Conservation (phyloP, 92 coral and sea anemone species). For the Galaxea fascicularis region DNA sequence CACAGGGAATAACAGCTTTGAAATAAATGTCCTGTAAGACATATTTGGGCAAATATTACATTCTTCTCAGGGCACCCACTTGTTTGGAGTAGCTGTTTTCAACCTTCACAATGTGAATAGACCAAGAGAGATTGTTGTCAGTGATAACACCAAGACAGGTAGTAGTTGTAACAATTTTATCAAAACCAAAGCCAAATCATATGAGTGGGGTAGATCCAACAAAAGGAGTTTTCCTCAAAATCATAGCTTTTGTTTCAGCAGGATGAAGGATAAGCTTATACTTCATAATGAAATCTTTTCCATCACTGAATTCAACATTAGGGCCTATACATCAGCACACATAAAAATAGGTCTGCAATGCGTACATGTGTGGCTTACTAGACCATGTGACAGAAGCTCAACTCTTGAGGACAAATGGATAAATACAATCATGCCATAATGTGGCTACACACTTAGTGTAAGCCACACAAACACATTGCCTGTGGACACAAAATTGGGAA, state of each 20-base stretch:
- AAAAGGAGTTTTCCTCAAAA: background rate
- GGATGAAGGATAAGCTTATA: background rate
- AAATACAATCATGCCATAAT: too few relatives aligned
- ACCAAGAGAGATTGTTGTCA: background rate
- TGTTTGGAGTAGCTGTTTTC: background rate
- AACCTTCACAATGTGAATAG: background rate
- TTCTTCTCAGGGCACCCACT: constrained; percentile 1
- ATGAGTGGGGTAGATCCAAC: background rate
- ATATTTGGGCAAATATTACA: background rate
- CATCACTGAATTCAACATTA: too few relatives aligned
- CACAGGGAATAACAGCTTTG: background rate
- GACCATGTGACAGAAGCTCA: too few relatives aligned
- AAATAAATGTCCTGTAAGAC: constrained; percentile 2
- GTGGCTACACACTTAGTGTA: too few relatives aligned
- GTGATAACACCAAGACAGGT: background rate
- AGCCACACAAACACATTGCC: too few relatives aligned
- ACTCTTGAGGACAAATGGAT: too few relatives aligned
- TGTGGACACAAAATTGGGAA: too few relatives aligned
- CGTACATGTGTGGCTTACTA: too few relatives aligned
- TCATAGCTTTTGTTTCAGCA: constrained; percentile 4
- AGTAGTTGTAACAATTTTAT: background rate
- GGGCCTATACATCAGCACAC: too few relatives aligned
- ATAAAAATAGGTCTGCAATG: too few relatives aligned
- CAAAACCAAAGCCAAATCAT: background rate
- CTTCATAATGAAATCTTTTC: too few relatives aligned